Base-by-base conservation (phyloP, 2,888 invertebrate genomes). In the Lottia scabra region DNA sequence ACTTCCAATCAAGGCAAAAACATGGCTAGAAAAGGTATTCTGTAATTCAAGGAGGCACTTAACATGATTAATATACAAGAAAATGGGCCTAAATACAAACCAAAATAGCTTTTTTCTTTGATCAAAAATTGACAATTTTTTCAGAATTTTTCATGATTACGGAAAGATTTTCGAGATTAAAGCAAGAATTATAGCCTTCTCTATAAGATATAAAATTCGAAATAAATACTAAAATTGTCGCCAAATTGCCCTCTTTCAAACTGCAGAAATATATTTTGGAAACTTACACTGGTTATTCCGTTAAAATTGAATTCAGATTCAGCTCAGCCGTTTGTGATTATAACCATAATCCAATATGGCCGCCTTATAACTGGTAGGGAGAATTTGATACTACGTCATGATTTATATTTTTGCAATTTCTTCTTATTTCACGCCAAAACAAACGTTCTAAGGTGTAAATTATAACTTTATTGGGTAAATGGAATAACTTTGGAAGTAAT, bases 341-440 rank as follows among this genome's bases (percentile, higher is more conserved):
- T 19, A 56, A 56, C 56, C 38, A 56, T 23, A 67, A 77, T 75
- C 71, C 79, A 83, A 83, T 80, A 84, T 84, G 83, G 83, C 83
- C 79, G 79, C 81, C 80, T 78, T 76, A 75, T 77, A 75, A 70
- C 72, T 77, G 69, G 78, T 84, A 80, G 79, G 82, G 83, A 83
- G 83, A 84, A 80, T 82, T 79, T 77, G 56, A 56, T 23, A 56
- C 56, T 56, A 56, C 56, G 56, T 56, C 56, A 56, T 56, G 56
- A 56, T 56, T 56, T 23, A 23, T 19, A 56, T 56, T 56, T 56
- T 56, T 56, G 19, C 19, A 56, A 23, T 23, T 23, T 23, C 56
- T 10, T 23, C 19, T 23, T 19, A 23, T 23, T 56, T 56, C 19
- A 8, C 6, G 12, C 19, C 56, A 56, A 56, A 19, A 23, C n/a